Percentiles rank a stretch among this genome's conserved stretches.
Evolutionary conservation across 2,113 vertebrate species (phyloP).

Genomic region (Astur gentilis): DNA sequence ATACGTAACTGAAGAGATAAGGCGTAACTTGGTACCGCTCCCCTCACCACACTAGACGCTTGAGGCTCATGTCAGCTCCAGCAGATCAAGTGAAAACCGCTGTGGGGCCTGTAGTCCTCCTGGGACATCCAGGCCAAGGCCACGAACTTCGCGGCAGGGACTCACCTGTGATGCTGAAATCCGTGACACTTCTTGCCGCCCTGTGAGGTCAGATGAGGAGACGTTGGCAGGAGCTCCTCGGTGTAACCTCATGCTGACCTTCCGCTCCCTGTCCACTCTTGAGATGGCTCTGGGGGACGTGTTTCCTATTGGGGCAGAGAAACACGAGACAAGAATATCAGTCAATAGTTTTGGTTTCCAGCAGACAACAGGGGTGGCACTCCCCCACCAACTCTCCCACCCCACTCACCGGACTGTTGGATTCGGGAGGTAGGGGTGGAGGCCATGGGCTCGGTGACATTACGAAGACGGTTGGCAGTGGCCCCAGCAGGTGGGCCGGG

Average conservation of each 20-base stretch:
- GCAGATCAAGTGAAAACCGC: neutral
- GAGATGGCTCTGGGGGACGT: constrained; percentile 95
- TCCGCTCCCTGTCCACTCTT: constrained; percentile 93
- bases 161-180: constrained; percentile 93
- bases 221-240: constrained; percentile 92
- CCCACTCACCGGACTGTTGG: constrained; percentile 88
- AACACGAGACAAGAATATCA: neutral
- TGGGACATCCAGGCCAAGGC: neutral
- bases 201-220: constrained; percentile 94
- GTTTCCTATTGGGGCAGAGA: constrained; percentile 76
- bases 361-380: neutral
- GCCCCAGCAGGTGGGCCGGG: constrained; percentile 75
- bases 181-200: constrained; percentile 87
- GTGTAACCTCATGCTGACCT: constrained; percentile 97
- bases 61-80: neutral
- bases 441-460: constrained; percentile 87
- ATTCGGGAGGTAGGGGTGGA: constrained; percentile 91
- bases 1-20: accelerated
- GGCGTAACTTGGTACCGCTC: neutral
- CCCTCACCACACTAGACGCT: neutral
- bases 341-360: neutral
- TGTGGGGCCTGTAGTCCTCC: neutral
- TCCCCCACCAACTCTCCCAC: neutral
- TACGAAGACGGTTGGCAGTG: constrained; percentile 85
- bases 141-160: accelerated